phyloP scores from a whole-genome alignment of 2,797 vertebrate species.

The Eurystomus glaucurus region DNA sequence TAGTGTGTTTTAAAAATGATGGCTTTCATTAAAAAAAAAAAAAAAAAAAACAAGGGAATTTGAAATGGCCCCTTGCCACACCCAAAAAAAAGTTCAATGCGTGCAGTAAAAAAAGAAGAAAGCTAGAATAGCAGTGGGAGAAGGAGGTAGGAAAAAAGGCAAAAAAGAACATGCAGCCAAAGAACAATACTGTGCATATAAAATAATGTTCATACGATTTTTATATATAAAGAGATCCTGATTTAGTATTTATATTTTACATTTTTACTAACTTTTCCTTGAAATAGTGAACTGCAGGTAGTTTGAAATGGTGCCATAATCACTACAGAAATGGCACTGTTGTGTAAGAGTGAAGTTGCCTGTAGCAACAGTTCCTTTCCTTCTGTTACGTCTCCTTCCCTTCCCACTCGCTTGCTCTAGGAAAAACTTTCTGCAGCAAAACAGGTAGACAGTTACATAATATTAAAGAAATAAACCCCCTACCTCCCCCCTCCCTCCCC shows the following conservation, averaged over 20 bases:
- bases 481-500: too few species aligned
- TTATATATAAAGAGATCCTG: background rate
- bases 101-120: too few species aligned
- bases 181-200: too few species aligned
- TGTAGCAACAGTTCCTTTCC: conserved; percentile 68
- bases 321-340: conserved; percentile 50
- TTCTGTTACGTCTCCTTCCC: background rate
- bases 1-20: too few species aligned
- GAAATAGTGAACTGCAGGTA: conserved; percentile 12
- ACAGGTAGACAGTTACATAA: background rate
- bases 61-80: too few species aligned
- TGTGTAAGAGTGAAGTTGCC: conserved; percentile 67
- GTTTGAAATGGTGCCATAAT: conserved; percentile 35
- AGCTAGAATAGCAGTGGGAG: too few species aligned
- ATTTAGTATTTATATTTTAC: conserved; percentile 29
- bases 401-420: background rate
- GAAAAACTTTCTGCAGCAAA: background rate
- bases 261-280: conserved; percentile 40
- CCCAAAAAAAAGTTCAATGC: too few species aligned
- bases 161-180: too few species aligned
- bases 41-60: too few species aligned
- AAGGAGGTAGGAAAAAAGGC: too few species aligned
- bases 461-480: background rate
- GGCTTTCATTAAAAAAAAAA: too few species aligned
- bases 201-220: too few species aligned